These are phyloP conservation scores for Tryphoninae sp. DNA, from an alignment of 2,888 invertebrate genomes.

Conservation along the genomic window DNA sequence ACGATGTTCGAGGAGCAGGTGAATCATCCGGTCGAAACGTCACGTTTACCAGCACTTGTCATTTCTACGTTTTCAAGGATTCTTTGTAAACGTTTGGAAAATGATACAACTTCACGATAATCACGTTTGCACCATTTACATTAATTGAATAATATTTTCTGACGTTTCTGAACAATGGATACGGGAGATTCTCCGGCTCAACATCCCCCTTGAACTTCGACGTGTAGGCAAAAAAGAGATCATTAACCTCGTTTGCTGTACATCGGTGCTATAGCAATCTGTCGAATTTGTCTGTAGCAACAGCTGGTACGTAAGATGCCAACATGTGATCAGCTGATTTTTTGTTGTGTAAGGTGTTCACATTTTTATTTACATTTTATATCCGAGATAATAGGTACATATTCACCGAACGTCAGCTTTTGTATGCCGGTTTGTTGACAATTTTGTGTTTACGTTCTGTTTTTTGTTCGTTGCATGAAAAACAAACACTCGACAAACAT, in stretches of 20 bases:
- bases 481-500: background rate
- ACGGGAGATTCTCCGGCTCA: slow-evolving; percentile 15
- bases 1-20: slow-evolving; percentile 53
- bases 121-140: slow-evolving; percentile 39
- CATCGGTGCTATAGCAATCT: slow-evolving; percentile 17
- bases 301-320: background rate
- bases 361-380: background rate
- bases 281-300: background rate
- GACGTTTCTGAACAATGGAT: slow-evolving; percentile 61
- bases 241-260: background rate
- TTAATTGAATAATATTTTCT: slow-evolving; percentile 58
- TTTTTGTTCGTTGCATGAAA: background rate
- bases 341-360: background rate
- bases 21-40: slow-evolving; percentile 54
- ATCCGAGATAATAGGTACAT: background rate
- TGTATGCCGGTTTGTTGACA: background rate
- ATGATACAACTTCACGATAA: slow-evolving; percentile 2
- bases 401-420: no score
- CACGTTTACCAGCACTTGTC: slow-evolving; percentile 24
- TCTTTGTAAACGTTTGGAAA: background rate
- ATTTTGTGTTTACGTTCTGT: background rate
- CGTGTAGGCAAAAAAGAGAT: background rate
- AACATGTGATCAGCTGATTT: background rate
- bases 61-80: slow-evolving; percentile 35
- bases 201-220: background rate